A percentile compares a stretch with the other conserved stretches of the same genome.
Evolutionary conservation across 2,888 invertebrate species (phyloP).

Genomic region (Metacarcinus magister): DNA sequence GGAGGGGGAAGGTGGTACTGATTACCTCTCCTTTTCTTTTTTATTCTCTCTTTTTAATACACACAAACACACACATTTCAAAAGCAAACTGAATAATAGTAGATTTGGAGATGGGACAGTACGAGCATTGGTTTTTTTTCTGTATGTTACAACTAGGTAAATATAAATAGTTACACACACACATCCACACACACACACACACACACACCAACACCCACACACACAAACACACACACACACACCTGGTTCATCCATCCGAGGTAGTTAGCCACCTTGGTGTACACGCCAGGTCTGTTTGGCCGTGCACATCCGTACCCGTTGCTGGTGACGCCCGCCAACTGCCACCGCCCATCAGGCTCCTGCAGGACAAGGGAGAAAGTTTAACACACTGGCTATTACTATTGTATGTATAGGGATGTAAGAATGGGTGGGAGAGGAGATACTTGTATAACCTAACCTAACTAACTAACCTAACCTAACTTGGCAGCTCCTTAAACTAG

Average conservation of each 20-base stretch:
- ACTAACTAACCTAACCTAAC: neutral
- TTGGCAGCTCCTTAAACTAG: neutral
- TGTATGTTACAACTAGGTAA: neutral
- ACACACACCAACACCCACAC: neutral
- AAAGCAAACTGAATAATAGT: too few relatives aligned
- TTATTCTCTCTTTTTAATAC: neutral
- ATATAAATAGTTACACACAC: neutral
- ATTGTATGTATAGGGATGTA: neutral
- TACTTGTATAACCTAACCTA: neutral
- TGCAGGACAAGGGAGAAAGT: conserved; percentile 83
- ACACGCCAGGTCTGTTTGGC: conserved; percentile 91
- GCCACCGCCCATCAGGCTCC: conserved; percentile 86
- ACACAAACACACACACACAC: conserved; percentile 84
- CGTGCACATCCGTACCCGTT: conserved; percentile 93
- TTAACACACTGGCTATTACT: neutral
- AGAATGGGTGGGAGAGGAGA: neutral
- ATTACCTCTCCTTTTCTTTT: neutral
- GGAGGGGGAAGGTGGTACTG: neutral
- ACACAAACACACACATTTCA: too few relatives aligned
- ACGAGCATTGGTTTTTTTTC: too few relatives aligned
- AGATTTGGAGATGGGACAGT: too few relatives aligned
- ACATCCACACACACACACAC: neutral
- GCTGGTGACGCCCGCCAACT: conserved; percentile 89
- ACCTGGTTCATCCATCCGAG: conserved; percentile 89
- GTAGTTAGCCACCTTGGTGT: conserved; percentile 92